Evolutionary conservation across 1,140 invertebrate genomes (phyloP), one percentile per base, ranked within the genome.

Genomic region (Meteorus sp.): DNA sequence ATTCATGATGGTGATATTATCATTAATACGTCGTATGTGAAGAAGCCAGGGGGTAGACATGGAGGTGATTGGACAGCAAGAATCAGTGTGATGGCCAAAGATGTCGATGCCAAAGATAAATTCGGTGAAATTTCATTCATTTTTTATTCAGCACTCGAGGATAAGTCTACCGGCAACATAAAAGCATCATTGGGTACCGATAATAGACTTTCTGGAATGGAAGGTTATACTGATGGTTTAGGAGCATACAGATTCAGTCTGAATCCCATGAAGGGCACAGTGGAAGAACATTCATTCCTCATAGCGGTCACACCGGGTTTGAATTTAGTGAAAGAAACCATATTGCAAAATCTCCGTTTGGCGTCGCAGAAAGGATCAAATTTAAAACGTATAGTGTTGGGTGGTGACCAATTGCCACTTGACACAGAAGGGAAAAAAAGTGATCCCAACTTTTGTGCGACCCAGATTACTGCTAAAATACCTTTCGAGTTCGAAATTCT

Each of bases 41-140:
- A 97, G 77, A 85, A 85, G 56, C 77, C 83, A 0, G 90, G 89
- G 0, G 92, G 91, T 6, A 76, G 81, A 31, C 85, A 92, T 72
- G 94, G 94, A 3, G 94, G 94, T 0, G 94, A 98, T 70, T 99
- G 95, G 95, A 93, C 94, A 1, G 90, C 90, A 0, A 84, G 91
- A 63, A 89, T 98, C 43, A 83, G 84, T 57, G 87, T 93, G 0
- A 83, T 85, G 37, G 63, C 73, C 27, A 66, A 76, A 25, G 76
- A 82, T 55, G 59, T 68, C 4, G 48, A 52, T 5, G 3, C 25
- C 17, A 53, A 64, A 67, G 41, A 50, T 62, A 17, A 59, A 73
- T 60, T 71, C 2, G 82, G 85, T 61, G 79, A 81, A n/a, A 83
- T 91, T 20, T 86, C 88, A 1, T 65, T 94, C 0, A 77, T 92